Evolutionary conservation across 2,113 vertebrate genomes (phyloP), one percentile per base, ranked within the genome.

Genomic region (Egretta garzetta): DNA sequence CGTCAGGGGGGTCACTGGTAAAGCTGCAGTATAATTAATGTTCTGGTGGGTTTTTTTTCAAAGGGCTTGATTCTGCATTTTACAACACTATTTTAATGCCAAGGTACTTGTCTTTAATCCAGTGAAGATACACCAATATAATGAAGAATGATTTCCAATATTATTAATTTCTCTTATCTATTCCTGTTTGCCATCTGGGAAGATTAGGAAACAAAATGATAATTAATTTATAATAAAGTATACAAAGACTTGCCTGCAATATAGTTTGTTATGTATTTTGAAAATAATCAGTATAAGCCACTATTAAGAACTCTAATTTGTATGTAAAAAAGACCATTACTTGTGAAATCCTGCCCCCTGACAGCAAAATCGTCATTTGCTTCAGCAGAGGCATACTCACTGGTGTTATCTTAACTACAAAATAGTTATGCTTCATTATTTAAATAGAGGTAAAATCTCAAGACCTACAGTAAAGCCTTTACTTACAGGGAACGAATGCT

Each of bases 201-300:
- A 96, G 82, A 95, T 94, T 95, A 97, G 76, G 62, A 92, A 94
- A 92, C 75, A 93, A 96, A 96, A 97, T 75, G 21, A 83, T 95
- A 95, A 96, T 96, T 91, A 96, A 96, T 95, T 97, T 95, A 77
- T 87, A 96, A 86, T 94, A 80, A 87, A 11, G 37, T 76, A 90
- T 53, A 92, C 50, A 92, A 88, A 87, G 80, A 87, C 88, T 92
- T 92, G 37, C 32, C 47, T 94, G 74, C 32, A 89, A 64, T 70
- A 77, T 56, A 62, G 7, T 66, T 96, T 94, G 52, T 85, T 80
- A 92, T 43, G 37, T 71, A 80, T 94, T 96, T 96, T 80, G 52
- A 90, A 97, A 96, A 85, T 64, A 95, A 95, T 95, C 47, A 87
- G 33, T 93, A 70, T 88, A 77, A 90, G 32, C 37, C 12, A 10